These are phyloP conservation scores for Benitochromis conjunctus DNA, from an alignment of 2,113 vertebrate genomes.

Conservation along the genomic window DNA sequence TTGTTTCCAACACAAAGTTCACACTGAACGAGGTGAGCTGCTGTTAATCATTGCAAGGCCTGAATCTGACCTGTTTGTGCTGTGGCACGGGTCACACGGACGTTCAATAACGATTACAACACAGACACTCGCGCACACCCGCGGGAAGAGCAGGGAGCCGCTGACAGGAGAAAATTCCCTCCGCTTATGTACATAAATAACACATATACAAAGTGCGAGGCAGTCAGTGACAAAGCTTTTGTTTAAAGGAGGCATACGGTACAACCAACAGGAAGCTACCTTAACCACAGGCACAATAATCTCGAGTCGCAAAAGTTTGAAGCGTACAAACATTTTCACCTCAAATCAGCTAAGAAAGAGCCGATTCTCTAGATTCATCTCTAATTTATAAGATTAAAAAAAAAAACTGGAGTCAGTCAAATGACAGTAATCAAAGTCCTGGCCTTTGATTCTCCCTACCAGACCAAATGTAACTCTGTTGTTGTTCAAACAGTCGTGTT, in stretches of 20 bases:
- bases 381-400: background rate
- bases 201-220: background rate
- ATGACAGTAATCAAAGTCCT: background rate
- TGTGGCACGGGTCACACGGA: slow-evolving; percentile 7
- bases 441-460: background rate
- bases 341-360: background rate
- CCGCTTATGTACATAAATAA: background rate
- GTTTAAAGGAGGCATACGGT: background rate
- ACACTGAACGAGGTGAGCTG: slow-evolving; percentile 7
- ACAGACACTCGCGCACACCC: background rate
- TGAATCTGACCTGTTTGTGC: slow-evolving; percentile 23
- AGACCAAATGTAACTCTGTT: background rate
- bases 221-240: background rate
- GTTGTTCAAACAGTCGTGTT: background rate
- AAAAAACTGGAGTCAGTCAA: background rate
- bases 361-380: background rate
- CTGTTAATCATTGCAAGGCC: slow-evolving; percentile 58
- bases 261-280: background rate
- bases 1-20: background rate
- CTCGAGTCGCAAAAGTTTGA: background rate
- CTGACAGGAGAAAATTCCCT: background rate
- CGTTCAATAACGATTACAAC: slow-evolving; percentile 42
- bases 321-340: background rate
- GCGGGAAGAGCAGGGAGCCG: background rate
- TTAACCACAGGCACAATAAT: background rate